Base-by-base conservation (phyloP, 2,113 vertebrate species). In the Indicator indicator region DNA sequence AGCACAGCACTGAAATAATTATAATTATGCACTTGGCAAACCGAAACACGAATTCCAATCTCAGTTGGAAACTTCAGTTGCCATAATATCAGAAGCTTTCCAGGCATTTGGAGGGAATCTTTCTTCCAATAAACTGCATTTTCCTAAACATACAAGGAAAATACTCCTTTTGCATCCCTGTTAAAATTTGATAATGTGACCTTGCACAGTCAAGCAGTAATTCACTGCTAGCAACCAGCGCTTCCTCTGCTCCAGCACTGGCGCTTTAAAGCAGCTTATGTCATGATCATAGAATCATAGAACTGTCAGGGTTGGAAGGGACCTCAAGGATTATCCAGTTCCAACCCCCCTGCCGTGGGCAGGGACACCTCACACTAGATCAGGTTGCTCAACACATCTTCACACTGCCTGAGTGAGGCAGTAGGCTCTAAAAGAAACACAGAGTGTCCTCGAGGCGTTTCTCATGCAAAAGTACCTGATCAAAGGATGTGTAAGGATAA, bases 61-160 rank as follows among this genome's bases (percentile, higher is more conserved):
- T 94, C 60, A 78, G 42, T 27, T 88, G 83, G 75, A 40, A 93
- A 55, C 13, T 78, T 40, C 38, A 71, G 71, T 30, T 67, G 44
- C 42, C 67, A 63, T 64, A 87, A 78, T 48, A 69, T 26, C 71
- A 82, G 71, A 76, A 95, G 24, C 24, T 86, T 33, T 88, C 33
- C 52, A 84, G 72, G 50, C 32, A 91, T 90, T 80, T 86, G 48
- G 42, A 88, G 30, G 6, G 36, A 88, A 94, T 81, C 20, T 30
- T 89, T 84, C 17, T 75, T 77, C 24, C 27, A 81, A 75, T 36
- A 58, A 91, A 95, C 80, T 93, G 58, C 50, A 77, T 93, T 94
- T 93, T 84, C 65, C 63, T 86, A 76, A 94, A 73, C 13, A 81
- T 48, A 60, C 4, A 79, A 78, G 36, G 54, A 83, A 67, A 83